Conservation (phyloP, 2,797 vertebrate genomes). For the Anniella stebbinsi region DNA sequence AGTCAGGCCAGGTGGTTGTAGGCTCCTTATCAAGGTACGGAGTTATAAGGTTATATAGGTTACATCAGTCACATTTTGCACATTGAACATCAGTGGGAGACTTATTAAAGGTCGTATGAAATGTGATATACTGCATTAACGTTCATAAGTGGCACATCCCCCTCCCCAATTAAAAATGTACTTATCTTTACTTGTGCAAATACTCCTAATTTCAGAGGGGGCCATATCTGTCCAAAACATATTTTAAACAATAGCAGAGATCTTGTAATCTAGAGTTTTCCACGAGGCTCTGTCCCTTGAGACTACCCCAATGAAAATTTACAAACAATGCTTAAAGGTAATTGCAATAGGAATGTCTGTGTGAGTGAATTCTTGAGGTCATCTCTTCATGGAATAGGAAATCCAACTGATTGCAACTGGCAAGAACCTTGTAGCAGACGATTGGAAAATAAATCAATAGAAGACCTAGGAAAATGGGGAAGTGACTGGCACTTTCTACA, state of each 20-base stretch:
- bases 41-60: background rate
- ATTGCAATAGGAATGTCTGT: background rate
- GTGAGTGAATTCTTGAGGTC: slow-evolving; percentile 68
- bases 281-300: slow-evolving; percentile 55
- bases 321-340: slow-evolving; percentile 9
- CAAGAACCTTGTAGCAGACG: slow-evolving; percentile 28
- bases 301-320: slow-evolving; percentile 17
- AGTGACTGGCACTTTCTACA: slow-evolving; percentile 44
- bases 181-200: background rate
- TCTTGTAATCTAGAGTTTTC: slow-evolving; percentile 46
- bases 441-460: slow-evolving; percentile 42
- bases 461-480: slow-evolving; percentile 29
- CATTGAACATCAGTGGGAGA: background rate
- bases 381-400: background rate
- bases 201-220: background rate
- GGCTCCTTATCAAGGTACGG: background rate
- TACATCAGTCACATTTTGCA: background rate
- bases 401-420: slow-evolving; percentile 58
- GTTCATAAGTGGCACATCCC: background rate
- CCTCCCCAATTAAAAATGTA: background rate
- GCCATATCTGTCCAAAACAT: slow-evolving; percentile 43
- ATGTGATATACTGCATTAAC: background rate
- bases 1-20: background rate
- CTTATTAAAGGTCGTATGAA: background rate
- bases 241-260: slow-evolving; percentile 29